These are phyloP conservation scores for Ornithoptera alexandrae DNA, from an alignment of 2,888 invertebrate species.

Conservation along the genomic window DNA sequence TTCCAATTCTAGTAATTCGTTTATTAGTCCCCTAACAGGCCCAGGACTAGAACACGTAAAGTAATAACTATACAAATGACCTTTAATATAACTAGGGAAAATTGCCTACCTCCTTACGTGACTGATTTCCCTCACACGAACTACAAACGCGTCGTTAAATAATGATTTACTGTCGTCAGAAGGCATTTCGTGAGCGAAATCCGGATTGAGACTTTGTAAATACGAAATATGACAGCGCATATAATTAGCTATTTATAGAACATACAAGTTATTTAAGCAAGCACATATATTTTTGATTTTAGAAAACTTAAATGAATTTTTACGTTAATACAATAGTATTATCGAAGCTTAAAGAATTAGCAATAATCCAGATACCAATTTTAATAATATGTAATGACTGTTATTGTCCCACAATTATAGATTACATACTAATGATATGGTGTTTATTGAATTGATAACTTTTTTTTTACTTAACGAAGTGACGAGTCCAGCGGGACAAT, in stretches of 20 bases:
- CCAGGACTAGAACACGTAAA: background rate
- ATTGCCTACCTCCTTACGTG: constrained; percentile 28
- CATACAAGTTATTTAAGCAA: background rate
- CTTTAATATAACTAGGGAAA: constrained; percentile 23
- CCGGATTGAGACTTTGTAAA: constrained; percentile 13
- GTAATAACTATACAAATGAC: constrained; percentile 19
- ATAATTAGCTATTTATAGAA: constrained; percentile 10
- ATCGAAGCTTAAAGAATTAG: no score
- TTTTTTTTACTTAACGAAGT: no score
- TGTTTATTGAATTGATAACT: no score
- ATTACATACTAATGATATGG: no score
- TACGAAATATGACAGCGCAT: constrained; percentile 7
- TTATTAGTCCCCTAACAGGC: constrained; percentile 1
- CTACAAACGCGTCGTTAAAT: constrained; percentile 10
- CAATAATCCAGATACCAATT: no score
- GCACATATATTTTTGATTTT: background rate
- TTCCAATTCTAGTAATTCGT: background rate
- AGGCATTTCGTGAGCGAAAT: constrained; percentile 23
- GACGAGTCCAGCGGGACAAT: no score
- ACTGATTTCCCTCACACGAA: constrained; percentile 14
- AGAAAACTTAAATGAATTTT: background rate
- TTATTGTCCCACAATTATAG: no score
- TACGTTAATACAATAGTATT: no score
- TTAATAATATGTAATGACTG: no score
- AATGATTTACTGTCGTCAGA: constrained; percentile 23